A percentile compares a stretch with the other conserved stretches of the same genome.
These are phyloP conservation scores for Eristalis pertinax DNA, from an alignment of 2,888 invertebrate genomes.

Conservation along the genomic window DNA sequence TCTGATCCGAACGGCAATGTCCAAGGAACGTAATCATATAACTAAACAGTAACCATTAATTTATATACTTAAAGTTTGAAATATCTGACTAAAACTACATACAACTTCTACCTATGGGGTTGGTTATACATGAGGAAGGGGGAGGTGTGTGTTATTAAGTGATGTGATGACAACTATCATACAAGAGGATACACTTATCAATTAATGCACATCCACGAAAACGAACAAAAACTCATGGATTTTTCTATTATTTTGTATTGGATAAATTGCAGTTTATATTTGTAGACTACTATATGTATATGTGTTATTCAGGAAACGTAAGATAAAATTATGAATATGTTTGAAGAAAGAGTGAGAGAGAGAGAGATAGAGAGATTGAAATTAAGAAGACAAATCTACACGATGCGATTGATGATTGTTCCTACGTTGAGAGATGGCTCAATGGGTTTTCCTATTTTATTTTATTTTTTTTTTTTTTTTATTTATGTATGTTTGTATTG, in stretches of 20 bases:
- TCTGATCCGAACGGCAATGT: neutral
- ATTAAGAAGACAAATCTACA: constrained; percentile 46
- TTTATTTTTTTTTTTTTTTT: constrained; percentile 24
- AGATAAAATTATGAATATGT: neutral
- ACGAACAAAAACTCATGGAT: constrained; percentile 33
- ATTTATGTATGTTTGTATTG: constrained; percentile 22
- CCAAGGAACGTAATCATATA: constrained; percentile 31
- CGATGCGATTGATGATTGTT: constrained; percentile 70
- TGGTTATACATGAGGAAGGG: neutral
- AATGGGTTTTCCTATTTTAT: constrained; percentile 50
- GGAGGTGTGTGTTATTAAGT: neutral
- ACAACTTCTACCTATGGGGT: constrained; percentile 29
- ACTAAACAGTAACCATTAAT: constrained; percentile 6
- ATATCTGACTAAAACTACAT: constrained; percentile 29
- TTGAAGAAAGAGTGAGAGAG: neutral
- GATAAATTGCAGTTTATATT: neutral
- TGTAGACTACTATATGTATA: neutral
- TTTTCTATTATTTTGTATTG: constrained; percentile 20
- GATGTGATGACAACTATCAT: neutral
- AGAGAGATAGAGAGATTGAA: neutral
- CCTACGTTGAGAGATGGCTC: constrained; percentile 58
- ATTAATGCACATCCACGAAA: neutral
- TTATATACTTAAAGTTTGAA: constrained; percentile 11
- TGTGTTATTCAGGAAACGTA: neutral
- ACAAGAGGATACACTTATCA: neutral